Evolutionary conservation across 2,113 vertebrate species (phyloP), one percentile per base, ranked within the genome.

Genomic region (Colistium nudipinnis): DNA sequence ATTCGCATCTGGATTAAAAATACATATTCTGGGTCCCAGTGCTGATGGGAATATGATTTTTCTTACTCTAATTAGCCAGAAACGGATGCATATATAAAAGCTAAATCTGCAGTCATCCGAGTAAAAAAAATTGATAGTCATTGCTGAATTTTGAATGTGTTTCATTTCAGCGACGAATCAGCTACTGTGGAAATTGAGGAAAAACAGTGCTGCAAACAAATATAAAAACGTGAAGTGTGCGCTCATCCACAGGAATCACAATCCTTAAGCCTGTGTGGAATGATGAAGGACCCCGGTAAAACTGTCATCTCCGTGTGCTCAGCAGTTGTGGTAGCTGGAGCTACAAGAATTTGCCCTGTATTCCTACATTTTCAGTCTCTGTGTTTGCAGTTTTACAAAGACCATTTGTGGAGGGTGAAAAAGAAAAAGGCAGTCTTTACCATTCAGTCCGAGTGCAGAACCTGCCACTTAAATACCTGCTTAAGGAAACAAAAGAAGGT

Each of bases 191-290:
- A 36, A n/a, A n/a, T n/a, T n/a, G n/a, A n/a, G n/a, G n/a, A n/a
- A n/a, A n/a, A n/a, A n/a, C n/a, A n/a, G n/a, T n/a, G n/a, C n/a
- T n/a, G n/a, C n/a, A n/a, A n/a, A n/a, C n/a, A n/a, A n/a, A n/a
- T n/a, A n/a, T n/a, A n/a, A n/a, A n/a, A n/a, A n/a, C n/a, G n/a
- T n/a, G 48, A 52, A 52, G 30, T 62, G 13, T 41, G 31, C 10
- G 25, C 54, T 39, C 55, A 77, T 47, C 44, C 55, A 3, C n/a
- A 20, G 28, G 59, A 33, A 73, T 54, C 19, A 52, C 38, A 62
- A 20, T 30, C 27, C 38, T n/a, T n/a, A n/a, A n/a, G n/a, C n/a
- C n/a, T n/a, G n/a, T n/a, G n/a, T n/a, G n/a, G n/a, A 47, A 27
- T 48, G 25, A 31, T n/a, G 36, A 56, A 6, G 30, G 17, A 63